Evolutionary conservation across 2,888 invertebrate species (phyloP).

Genomic region (Leucozona laternaria): DNA sequence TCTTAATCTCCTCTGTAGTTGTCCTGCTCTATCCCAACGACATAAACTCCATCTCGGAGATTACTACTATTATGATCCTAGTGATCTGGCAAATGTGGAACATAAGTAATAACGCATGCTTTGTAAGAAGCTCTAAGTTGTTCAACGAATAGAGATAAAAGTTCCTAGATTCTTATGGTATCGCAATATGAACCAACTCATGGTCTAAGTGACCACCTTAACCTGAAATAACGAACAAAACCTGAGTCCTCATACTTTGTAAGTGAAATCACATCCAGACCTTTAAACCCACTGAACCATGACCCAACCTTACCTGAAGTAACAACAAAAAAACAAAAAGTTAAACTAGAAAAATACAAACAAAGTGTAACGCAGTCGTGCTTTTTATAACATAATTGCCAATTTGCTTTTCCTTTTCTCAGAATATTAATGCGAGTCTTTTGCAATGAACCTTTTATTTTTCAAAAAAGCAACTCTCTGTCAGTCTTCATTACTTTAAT

Average conservation of each 20-base stretch:
- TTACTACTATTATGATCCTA: no score
- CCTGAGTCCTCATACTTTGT: neutral
- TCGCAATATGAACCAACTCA: no score
- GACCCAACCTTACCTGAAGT: neutral
- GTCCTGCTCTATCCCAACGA: no score
- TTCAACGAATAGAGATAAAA: no score
- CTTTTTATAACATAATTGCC: conserved; percentile 2
- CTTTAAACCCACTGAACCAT: neutral
- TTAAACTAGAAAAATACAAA: neutral
- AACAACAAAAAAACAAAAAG: neutral
- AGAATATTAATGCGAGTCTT: neutral
- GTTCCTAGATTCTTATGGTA: no score
- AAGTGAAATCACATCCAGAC: neutral
- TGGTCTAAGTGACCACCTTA: no score
- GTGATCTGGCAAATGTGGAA: no score
- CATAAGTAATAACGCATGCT: no score
- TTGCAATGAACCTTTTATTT: neutral
- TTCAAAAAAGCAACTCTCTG: neutral
- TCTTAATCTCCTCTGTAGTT: no score
- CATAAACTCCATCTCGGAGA: no score
- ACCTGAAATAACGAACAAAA: no score
- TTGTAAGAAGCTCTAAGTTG: no score
- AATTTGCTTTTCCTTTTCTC: neutral
- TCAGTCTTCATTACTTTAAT: conserved; percentile 1
- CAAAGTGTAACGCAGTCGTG: neutral